These are phyloP conservation scores for Hyperopisus bebe DNA, from an alignment of 2,113 vertebrate species.

Conservation along the genomic window DNA sequence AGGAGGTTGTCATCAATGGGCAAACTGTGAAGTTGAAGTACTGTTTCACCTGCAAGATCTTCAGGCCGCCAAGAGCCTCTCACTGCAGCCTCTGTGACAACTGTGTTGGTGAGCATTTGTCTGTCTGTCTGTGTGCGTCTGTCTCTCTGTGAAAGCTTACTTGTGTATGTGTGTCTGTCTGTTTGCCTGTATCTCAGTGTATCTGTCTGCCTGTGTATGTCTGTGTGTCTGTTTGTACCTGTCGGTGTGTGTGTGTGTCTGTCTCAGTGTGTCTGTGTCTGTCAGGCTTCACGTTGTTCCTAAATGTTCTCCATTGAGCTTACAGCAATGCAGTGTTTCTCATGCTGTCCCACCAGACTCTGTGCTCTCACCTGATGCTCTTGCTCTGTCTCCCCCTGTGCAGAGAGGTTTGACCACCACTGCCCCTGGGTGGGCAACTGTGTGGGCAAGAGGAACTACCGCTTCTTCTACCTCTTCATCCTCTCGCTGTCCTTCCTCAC, in stretches of 20 bases:
- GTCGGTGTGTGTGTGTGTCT: background rate
- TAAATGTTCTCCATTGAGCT: background rate
- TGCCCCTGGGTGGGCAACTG: slow-evolving; percentile 89
- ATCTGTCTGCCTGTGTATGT: background rate
- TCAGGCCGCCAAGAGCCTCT: slow-evolving; percentile 84
- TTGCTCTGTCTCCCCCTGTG: slow-evolving; percentile 43
- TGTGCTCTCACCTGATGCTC: background rate
- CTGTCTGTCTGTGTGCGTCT: background rate
- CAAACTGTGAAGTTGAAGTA: slow-evolving; percentile 91
- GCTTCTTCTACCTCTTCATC: slow-evolving; percentile 95
- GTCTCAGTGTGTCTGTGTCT: background rate
- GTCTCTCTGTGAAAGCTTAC: too few relatives aligned
- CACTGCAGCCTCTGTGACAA: slow-evolving; percentile 96
- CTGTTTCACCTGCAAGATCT: slow-evolving; percentile 95
- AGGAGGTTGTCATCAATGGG: slow-evolving; percentile 86
- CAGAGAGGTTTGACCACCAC: slow-evolving; percentile 93
- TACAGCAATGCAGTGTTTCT: background rate
- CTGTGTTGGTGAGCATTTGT: slow-evolving; percentile 80
- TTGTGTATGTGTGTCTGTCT: background rate
- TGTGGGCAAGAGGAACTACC: slow-evolving; percentile 90
- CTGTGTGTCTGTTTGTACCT: too few relatives aligned
- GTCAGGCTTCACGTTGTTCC: background rate
- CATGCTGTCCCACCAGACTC: background rate
- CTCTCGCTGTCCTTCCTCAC: slow-evolving; percentile 91
- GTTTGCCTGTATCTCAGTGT: background rate